Conservation (phyloP, 2,888 invertebrate species). For the Bellardia bayeri region DNA sequence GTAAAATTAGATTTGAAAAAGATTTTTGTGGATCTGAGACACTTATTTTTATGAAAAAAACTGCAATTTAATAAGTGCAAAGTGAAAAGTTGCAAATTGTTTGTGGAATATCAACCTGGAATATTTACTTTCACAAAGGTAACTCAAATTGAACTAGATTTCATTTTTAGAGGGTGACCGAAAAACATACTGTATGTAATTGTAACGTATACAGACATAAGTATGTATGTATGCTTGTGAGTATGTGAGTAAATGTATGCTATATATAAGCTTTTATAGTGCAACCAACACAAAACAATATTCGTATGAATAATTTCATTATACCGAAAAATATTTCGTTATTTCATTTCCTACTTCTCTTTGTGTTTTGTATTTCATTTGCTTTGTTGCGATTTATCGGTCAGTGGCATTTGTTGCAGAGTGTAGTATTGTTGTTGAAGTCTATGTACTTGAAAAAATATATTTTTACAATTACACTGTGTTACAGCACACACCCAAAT, state of each 20-base stretch:
- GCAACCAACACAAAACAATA: slow-evolving; percentile 6
- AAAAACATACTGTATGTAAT: too few species aligned
- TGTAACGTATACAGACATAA: neutral
- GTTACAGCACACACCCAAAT: neutral
- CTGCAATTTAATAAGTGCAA: too few species aligned
- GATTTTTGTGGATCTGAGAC: too few species aligned
- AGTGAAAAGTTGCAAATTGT: too few species aligned
- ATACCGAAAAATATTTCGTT: slow-evolving; percentile 33
- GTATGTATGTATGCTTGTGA: too few species aligned
- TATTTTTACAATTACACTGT: neutral
- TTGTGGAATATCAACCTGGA: too few species aligned
- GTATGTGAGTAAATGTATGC: neutral
- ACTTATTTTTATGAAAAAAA: too few species aligned
- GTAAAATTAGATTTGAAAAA: too few species aligned
- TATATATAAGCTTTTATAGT: neutral
- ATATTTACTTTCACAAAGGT: too few species aligned
- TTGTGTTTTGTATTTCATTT: neutral
- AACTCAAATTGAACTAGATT: too few species aligned
- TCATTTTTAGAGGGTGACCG: too few species aligned
- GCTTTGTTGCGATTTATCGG: slow-evolving; percentile 57
- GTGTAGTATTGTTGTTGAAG: neutral
- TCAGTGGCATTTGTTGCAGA: slow-evolving; percentile 60
- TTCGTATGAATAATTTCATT: slow-evolving; percentile 30
- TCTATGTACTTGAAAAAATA: slow-evolving; percentile 25
- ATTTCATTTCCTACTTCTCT: slow-evolving; percentile 1